A percentile compares a stretch with the other conserved stretches of the same genome.
These are phyloP conservation scores for Grapholita molesta DNA, from an alignment of 1,140 invertebrate genomes.

Conservation along the genomic window DNA sequence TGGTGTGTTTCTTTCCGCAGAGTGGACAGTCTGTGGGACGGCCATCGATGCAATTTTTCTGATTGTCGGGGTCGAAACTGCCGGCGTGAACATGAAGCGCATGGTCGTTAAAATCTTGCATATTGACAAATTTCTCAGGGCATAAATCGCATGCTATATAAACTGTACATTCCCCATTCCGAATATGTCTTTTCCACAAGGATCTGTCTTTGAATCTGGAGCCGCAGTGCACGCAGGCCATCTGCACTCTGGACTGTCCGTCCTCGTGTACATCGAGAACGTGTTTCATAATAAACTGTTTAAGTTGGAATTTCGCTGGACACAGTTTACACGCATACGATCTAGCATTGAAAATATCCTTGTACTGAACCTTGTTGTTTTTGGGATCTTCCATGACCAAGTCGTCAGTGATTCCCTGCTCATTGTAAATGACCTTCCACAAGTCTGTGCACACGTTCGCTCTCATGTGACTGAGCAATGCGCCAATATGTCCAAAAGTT, in stretches of 20 bases:
- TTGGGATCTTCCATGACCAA: slow-evolving; percentile 64
- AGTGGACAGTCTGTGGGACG: slow-evolving; percentile 74
- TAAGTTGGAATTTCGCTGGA: slow-evolving; percentile 74
- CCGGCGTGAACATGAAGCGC: slow-evolving; percentile 67
- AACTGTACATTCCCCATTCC: slow-evolving; percentile 73
- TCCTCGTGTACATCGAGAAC: slow-evolving; percentile 75
- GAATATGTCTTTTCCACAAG: slow-evolving; percentile 72
- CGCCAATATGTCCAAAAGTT: slow-evolving; percentile 76
- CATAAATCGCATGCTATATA: slow-evolving; percentile 75
- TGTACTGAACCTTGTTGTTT: slow-evolving; percentile 65
- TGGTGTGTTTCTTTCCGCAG: slow-evolving; percentile 76
- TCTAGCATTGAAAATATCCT: slow-evolving; percentile 73
- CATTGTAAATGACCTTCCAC: slow-evolving; percentile 75
- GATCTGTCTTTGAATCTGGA: slow-evolving; percentile 67
- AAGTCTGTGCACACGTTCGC: slow-evolving; percentile 71
- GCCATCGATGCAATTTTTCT: slow-evolving; percentile 66
- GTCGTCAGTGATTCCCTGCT: slow-evolving; percentile 72
- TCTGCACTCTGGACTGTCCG: slow-evolving; percentile 59
- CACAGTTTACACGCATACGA: slow-evolving; percentile 75
- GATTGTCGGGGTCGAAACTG: slow-evolving; percentile 62
- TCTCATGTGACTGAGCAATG: slow-evolving; percentile 74
- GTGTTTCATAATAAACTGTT: slow-evolving; percentile 77
- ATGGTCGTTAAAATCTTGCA: slow-evolving; percentile 76
- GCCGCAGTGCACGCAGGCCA: slow-evolving; percentile 69
- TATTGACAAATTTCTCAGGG: slow-evolving; percentile 67